These are phyloP conservation scores for Hipposideros armiger DNA, from an alignment of 2,113 vertebrate genomes.

Conservation along the genomic window DNA sequence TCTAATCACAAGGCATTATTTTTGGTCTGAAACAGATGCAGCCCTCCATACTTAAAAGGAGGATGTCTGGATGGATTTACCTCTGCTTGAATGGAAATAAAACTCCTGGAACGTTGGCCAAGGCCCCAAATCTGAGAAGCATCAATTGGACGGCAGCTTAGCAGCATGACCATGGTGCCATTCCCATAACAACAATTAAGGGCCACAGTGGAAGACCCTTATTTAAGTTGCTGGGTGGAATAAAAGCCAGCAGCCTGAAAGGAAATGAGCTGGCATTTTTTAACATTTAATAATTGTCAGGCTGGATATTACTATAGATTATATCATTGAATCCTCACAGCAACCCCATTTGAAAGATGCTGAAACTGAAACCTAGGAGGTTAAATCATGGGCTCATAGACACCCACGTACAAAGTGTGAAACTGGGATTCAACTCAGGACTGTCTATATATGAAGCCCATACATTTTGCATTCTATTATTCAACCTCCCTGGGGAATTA, in stretches of 20 bases:
- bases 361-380: not conserved
- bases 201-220: not conserved
- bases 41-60: conserved; percentile 84
- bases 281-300: not conserved
- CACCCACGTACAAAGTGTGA: not conserved
- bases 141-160: conserved; percentile 50
- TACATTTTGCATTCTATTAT: not conserved
- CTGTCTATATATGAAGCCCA: not conserved
- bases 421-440: not conserved
- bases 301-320: not conserved
- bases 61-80: conserved; percentile 83
- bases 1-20: conserved; percentile 89
- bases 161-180: not conserved
- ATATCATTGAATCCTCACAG: not conserved
- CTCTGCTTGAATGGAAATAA: conserved; percentile 81
- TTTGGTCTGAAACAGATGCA: conserved; percentile 87
- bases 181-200: not conserved
- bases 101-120: conserved; percentile 76
- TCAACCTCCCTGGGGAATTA: not conserved
- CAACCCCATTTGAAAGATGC: not conserved
- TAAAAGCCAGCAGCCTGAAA: not conserved
- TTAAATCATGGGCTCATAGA: not conserved
- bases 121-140: conserved; percentile 59
- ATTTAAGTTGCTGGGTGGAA: not conserved
- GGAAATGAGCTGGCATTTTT: not conserved